Percentiles rank a stretch among this genome's conserved stretches.
Evolutionary conservation across 2,797 vertebrate genomes (phyloP).

Genomic region (Phylloscopus collybita): DNA sequence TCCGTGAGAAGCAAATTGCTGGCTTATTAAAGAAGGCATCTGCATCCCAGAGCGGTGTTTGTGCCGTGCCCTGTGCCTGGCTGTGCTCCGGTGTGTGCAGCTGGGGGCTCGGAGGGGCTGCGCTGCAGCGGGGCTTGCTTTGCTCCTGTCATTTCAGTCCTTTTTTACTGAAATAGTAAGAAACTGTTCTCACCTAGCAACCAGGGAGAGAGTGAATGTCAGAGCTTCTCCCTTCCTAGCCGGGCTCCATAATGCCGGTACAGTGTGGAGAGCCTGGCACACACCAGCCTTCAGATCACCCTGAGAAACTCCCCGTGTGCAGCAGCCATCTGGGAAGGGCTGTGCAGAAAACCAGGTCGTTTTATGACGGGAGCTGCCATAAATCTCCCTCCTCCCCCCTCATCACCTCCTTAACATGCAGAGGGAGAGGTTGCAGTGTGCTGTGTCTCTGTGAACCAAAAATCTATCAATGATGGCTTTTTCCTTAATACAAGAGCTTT

Average conservation of each 20-base stretch:
- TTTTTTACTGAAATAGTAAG: conserved; percentile 49
- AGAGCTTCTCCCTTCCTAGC: conserved; percentile 25
- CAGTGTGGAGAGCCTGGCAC: conserved; percentile 17
- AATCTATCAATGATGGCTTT: conserved; percentile 47
- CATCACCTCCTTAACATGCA: conserved; percentile 56
- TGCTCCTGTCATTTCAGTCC: neutral
- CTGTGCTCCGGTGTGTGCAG: neutral
- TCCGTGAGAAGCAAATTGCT: conserved; percentile 55
- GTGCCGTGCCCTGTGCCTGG: neutral
- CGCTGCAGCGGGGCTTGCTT: neutral
- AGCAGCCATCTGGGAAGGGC: conserved; percentile 56
- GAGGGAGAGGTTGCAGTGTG: conserved; percentile 47
- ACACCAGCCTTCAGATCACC: conserved; percentile 32
- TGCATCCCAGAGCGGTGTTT: neutral
- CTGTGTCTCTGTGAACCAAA: conserved; percentile 37
- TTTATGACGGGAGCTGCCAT: conserved; percentile 55
- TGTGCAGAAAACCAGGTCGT: conserved; percentile 27
- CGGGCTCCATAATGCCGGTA: conserved; percentile 32
- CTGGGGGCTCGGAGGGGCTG: conserved; percentile 8
- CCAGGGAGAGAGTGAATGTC: conserved; percentile 40
- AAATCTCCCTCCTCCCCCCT: conserved; percentile 39
- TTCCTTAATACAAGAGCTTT: conserved; percentile 44
- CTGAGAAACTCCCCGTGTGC: conserved; percentile 49
- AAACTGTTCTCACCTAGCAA: conserved; percentile 66
- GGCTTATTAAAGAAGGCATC: conserved; percentile 1